phyloP scores from a whole-genome alignment of 2,888 invertebrate species.

The Acrocyrtus sp. region DNA sequence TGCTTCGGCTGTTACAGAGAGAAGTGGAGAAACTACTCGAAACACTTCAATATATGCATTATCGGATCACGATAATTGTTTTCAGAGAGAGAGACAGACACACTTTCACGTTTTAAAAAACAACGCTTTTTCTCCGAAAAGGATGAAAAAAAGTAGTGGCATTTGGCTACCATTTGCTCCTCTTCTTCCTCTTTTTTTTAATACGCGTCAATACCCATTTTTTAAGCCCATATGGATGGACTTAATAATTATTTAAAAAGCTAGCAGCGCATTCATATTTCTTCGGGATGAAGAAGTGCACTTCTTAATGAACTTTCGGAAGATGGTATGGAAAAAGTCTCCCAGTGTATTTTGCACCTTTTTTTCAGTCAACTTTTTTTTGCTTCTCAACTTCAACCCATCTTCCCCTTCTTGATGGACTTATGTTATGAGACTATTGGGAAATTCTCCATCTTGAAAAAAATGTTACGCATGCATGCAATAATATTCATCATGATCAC shows the following conservation, averaged over 20 bases:
- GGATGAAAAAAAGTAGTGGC: not conserved
- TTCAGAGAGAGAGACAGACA: too few relatives aligned
- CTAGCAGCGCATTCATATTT: too few relatives aligned
- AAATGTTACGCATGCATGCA: not conserved
- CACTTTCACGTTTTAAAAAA: conserved; percentile 26
- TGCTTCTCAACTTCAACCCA: too few relatives aligned
- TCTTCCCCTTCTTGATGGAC: conserved; percentile 7
- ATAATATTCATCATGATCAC: too few relatives aligned
- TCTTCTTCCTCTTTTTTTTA: conserved; percentile 6
- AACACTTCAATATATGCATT: too few relatives aligned
- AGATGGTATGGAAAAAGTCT: not conserved
- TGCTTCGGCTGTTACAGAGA: too few relatives aligned
- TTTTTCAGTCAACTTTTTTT: too few relatives aligned
- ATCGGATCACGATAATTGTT: too few relatives aligned
- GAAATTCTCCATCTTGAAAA: not conserved
- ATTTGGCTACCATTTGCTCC: conserved; percentile 46
- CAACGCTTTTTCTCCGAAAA: not conserved
- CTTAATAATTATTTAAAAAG: too few relatives aligned
- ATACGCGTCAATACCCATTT: conserved; percentile 17
- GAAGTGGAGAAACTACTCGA: too few relatives aligned
- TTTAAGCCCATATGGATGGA: conserved; percentile 37
- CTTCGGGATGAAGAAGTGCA: not conserved
- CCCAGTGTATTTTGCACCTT: not conserved
- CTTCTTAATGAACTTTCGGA: conserved; percentile 18
- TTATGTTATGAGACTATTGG: not conserved